A percentile compares a stretch with the other conserved stretches of the same genome.
Evolutionary conservation across 2,888 invertebrate species (phyloP).

Genomic region (Ypsolopha scabrella): DNA sequence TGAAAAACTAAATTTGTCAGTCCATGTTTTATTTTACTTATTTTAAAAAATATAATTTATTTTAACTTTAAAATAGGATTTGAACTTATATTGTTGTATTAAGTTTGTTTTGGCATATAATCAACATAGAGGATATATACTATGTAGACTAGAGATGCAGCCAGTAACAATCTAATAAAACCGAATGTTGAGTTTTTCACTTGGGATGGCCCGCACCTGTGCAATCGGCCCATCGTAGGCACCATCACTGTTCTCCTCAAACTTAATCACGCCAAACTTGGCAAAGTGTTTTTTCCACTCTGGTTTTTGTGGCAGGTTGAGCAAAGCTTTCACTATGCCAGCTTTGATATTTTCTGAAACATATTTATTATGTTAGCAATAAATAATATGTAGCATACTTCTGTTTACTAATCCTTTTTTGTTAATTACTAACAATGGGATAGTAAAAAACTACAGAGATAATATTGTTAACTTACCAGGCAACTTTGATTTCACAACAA

Average conservation of each 20-base stretch:
- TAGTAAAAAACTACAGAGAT: neutral
- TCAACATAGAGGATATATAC: conserved; percentile 57
- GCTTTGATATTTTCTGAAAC: conserved; percentile 50
- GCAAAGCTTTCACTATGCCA: conserved; percentile 44
- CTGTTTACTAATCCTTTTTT: neutral
- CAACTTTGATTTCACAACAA: conserved; percentile 70
- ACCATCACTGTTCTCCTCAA: conserved; percentile 49
- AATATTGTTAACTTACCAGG: conserved; percentile 45
- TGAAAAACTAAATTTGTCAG: neutral
- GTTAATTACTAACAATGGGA: neutral
- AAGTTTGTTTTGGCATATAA: conserved; percentile 38
- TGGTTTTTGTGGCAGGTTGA: conserved; percentile 39
- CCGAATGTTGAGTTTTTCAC: conserved; percentile 60
- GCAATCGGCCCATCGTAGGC: conserved; percentile 61
- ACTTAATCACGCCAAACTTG: conserved; percentile 61
- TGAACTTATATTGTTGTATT: too few relatives aligned
- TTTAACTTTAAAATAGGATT: conserved; percentile 10
- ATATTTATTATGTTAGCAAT: conserved; percentile 2
- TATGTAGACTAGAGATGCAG: conserved; percentile 47
- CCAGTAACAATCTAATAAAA: conserved; percentile 62
- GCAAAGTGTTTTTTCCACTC: conserved; percentile 53
- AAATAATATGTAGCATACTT: neutral
- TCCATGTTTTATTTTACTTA: neutral
- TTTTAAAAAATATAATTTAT: conserved; percentile 4
- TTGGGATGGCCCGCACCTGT: conserved; percentile 60